These are phyloP conservation scores for Drosophila pruinosa DNA, from an alignment of 1,140 invertebrate genomes.

Conservation along the genomic window DNA sequence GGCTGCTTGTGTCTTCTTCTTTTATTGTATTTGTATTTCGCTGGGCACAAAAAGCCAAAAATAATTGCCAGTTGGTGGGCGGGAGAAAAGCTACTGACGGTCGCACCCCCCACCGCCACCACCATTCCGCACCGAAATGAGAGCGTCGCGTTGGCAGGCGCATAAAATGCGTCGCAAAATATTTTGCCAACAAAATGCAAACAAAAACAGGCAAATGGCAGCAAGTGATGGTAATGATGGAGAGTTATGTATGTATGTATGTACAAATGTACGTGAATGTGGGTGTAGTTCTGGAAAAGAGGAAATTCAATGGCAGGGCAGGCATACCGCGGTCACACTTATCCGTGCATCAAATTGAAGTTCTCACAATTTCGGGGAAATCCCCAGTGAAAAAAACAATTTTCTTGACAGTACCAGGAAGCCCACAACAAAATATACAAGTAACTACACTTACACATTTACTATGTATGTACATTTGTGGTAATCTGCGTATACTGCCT, in stretches of 20 bases:
- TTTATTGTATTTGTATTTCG: conserved; percentile 8
- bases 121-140: not conserved
- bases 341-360: not conserved
- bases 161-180: conserved; percentile 76
- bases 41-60: conserved; percentile 52
- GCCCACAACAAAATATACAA: not conserved
- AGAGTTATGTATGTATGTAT: too few relatives aligned
- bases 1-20: not conserved
- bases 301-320: conserved; percentile 50
- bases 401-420: conserved; percentile 3
- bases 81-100: not conserved
- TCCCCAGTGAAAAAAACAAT: conserved; percentile 20
- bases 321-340: not conserved
- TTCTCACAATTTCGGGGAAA: conserved; percentile 34
- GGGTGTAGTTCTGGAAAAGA: conserved; percentile 15
- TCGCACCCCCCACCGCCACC: not conserved
- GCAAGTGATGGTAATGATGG: too few relatives aligned
- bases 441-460: not conserved
- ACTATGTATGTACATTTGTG: not conserved
- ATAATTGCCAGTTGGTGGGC: conserved; percentile 56
- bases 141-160: conserved; percentile 26
- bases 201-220: conserved; percentile 40
- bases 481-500: too few relatives aligned
- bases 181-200: conserved; percentile 50
- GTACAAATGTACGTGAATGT: too few relatives aligned